Percentiles rank a stretch among this genome's conserved stretches.
Evolutionary conservation across 1,140 invertebrate genomes (phyloP).

Genomic region (Zaprionus inermis): DNA sequence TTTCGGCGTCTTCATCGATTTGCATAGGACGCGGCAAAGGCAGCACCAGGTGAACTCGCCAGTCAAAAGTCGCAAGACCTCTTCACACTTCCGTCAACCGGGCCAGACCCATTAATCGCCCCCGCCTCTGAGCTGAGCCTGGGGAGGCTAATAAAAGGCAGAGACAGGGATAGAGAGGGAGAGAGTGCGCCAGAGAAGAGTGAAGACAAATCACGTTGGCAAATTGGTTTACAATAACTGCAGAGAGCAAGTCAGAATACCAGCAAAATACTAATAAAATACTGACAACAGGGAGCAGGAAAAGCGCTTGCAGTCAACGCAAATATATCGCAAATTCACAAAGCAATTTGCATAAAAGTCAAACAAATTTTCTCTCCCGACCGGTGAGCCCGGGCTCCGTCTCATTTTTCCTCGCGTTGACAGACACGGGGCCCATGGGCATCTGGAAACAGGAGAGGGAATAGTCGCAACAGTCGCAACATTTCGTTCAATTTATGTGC

Average conservation of each 20-base stretch:
- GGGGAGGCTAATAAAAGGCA: slow-evolving; percentile 16
- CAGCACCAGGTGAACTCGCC: not conserved
- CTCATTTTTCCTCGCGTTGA: slow-evolving; percentile 45
- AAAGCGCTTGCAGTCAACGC: slow-evolving; percentile 63
- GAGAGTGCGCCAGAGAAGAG: not conserved
- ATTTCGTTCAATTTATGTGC: slow-evolving; percentile 65
- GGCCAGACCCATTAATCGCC: slow-evolving; percentile 21
- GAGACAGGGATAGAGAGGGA: slow-evolving; percentile 18
- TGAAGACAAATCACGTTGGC: slow-evolving; percentile 76
- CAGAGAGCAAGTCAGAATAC: slow-evolving; percentile 17
- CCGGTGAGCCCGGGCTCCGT: slow-evolving; percentile 22
- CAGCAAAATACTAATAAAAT: slow-evolving; percentile 29
- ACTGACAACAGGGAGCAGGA: slow-evolving; percentile 26
- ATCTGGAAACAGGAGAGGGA: not conserved
- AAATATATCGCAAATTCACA: slow-evolving; percentile 74
- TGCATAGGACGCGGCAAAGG: not conserved
- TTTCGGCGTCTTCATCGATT: not conserved
- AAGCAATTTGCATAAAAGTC: slow-evolving; percentile 81
- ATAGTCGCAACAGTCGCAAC: slow-evolving; percentile 16
- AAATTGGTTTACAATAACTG: slow-evolving; percentile 81
- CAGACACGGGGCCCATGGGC: slow-evolving; percentile 22
- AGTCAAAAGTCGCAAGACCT: slow-evolving; percentile 29
- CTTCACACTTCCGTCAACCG: slow-evolving; percentile 46
- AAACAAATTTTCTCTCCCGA: slow-evolving; percentile 49
- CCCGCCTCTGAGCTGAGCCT: not conserved